A percentile compares a stretch with the other conserved stretches of the same genome.
phyloP scores from a whole-genome alignment of 2,888 invertebrate species.

The Agrotis clavis region DNA sequence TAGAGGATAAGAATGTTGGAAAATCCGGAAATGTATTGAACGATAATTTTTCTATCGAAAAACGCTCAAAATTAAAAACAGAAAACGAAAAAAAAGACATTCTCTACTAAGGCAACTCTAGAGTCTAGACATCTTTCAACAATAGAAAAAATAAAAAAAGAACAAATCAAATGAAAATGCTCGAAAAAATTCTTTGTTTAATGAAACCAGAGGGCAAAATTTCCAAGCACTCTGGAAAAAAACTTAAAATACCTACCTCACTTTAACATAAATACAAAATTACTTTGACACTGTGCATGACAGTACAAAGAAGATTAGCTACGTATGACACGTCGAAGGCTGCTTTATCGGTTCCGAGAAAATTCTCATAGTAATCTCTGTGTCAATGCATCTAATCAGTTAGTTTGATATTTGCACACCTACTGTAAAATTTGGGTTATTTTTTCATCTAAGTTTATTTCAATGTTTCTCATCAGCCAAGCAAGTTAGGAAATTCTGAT shows the following conservation, averaged over 20 bases:
- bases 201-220: background rate
- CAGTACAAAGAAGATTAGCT: constrained; percentile 31
- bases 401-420: constrained; percentile 1
- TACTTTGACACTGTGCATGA: constrained; percentile 36
- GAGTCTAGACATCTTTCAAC: no score
- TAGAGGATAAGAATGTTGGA: no score
- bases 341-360: constrained; percentile 51
- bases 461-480: no score
- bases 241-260: background rate
- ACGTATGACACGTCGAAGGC: constrained; percentile 31
- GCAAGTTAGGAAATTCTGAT: no score
- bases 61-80: no score
- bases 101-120: no score
- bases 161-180: no score
- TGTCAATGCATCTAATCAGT: constrained; percentile 38
- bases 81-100: no score
- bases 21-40: no score
- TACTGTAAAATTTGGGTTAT: background rate
- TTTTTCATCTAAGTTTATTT: no score
- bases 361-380: constrained; percentile 41
- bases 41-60: no score
- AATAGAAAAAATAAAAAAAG: no score
- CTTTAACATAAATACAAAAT: constrained; percentile 32
- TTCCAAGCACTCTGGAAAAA: constrained; percentile 24
- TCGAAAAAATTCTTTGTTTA: background rate